Evolutionary conservation across 2,888 invertebrate species (phyloP).

Genomic region (Stictocephala bisonia): DNA sequence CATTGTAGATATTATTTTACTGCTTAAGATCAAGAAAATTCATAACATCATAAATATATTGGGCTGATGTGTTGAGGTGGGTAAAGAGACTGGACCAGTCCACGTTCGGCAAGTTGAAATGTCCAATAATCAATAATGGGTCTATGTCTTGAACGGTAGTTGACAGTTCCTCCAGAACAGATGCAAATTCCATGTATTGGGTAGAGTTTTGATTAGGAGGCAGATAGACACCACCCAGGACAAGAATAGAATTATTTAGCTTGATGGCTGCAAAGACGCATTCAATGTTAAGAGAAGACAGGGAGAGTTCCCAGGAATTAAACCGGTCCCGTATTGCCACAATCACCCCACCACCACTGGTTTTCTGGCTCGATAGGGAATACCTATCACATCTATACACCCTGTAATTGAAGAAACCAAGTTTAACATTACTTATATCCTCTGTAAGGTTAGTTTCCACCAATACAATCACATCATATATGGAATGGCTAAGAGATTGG

Average conservation of each 20-base stretch:
- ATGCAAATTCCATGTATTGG: neutral
- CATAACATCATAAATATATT: slow-evolving; percentile 5
- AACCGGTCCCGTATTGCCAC: neutral
- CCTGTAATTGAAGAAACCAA: slow-evolving; percentile 21
- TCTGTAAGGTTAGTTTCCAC: neutral
- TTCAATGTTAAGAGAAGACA: neutral
- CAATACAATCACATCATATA: slow-evolving; percentile 6
- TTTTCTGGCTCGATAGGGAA: neutral
- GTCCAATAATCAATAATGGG: neutral
- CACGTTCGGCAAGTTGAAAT: neutral
- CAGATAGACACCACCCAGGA: neutral
- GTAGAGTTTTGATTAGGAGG: neutral
- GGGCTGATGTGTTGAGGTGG: neutral
- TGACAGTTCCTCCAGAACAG: neutral
- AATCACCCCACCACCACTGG: neutral
- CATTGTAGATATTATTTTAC: neutral
- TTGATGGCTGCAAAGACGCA: slow-evolving; percentile 6
- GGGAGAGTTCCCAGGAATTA: neutral
- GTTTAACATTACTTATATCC: slow-evolving; percentile 5
- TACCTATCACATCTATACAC: slow-evolving; percentile 5
- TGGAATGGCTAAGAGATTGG: slow-evolving; percentile 6
- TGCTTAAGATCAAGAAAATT: slow-evolving; percentile 1
- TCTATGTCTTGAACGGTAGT: neutral
- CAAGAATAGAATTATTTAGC: neutral
- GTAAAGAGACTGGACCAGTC: neutral